Evolutionary conservation across 2,113 vertebrate species (phyloP), one percentile per base, ranked within the genome.

Genomic region (Calyptommatus sinebrachiatus): DNA sequence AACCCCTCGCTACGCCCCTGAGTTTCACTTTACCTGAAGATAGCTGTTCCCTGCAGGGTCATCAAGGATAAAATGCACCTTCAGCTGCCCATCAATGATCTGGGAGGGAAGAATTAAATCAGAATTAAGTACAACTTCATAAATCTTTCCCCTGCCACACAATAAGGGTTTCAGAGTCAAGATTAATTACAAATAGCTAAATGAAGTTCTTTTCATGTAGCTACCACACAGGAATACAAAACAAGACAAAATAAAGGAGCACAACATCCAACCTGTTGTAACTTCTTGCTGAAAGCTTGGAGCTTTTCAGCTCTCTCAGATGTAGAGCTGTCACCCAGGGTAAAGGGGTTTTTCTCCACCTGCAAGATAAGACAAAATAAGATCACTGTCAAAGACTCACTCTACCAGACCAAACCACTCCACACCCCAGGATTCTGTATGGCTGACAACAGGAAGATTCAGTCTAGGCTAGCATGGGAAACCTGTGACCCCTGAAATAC

Each of bases 1-100:
- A 4, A 41, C 35, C 35, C 35, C 35, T 41, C 5, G 35, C 35
- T 41, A 41, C 5, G 35, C 35, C 5, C 35, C 35, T 41, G 35
- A 41, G 35, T 41, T 61, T 45, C 12, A 0, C 77, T 0, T 0
- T 90, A 96, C 97, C 97, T 97, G 97, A 10, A 99, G 84, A 53
- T 99, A 99, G 92, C 98, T 99, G 94, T 99, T 99, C 67, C 98
- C 98, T 2, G 97, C 94, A 6, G 97, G 95, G 84, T 99, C 98
- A 29, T 99, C 95, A 91, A 99, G 92, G 78, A 98, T 18, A 31
- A 99, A 29, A 72, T 95, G 95, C 60, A 89, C 95, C 4, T 91
- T 77, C 61, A 89, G 70, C 74, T 93, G 91, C 8, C 96, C 97
- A 0, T 96, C 92, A 0, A 95, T 80, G 1, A 99, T 90, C 94